A percentile compares a stretch with the other conserved stretches of the same genome.
Conservation (phyloP, 2,888 invertebrate species). For the Diarsia dahlii region DNA sequence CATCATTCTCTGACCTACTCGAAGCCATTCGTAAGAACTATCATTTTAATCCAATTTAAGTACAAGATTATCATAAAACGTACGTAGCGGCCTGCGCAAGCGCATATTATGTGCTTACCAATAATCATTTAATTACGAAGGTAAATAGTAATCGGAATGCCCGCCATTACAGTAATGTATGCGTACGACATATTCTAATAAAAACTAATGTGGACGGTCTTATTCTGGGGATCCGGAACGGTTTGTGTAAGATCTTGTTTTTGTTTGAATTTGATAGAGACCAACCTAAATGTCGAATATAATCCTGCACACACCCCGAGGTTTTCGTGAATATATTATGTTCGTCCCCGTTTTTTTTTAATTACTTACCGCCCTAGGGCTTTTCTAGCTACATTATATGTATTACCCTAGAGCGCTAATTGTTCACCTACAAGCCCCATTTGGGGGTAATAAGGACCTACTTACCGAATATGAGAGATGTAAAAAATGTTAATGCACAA, state of each 20-base stretch:
- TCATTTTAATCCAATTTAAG: slow-evolving; percentile 70
- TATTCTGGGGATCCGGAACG: slow-evolving; percentile 65
- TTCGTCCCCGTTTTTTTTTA: too few species aligned
- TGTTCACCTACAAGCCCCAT: too few species aligned
- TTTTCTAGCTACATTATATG: too few species aligned
- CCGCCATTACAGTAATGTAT: slow-evolving; percentile 76
- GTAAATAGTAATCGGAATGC: slow-evolving; percentile 74
- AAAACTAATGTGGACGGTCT: slow-evolving; percentile 62
- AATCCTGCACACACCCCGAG: not conserved
- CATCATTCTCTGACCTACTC: slow-evolving; percentile 60
- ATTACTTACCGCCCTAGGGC: too few species aligned
- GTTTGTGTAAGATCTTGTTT: not conserved
- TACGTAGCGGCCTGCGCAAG: slow-evolving; percentile 59
- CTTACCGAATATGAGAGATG: too few species aligned
- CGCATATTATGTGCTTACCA: slow-evolving; percentile 75
- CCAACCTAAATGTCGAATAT: not conserved
- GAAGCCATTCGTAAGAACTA: slow-evolving; percentile 66
- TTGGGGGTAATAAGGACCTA: too few species aligned
- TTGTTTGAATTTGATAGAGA: not conserved
- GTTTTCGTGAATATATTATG: too few species aligned
- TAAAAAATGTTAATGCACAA: too few species aligned
- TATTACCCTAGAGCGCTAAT: too few species aligned
- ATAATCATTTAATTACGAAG: slow-evolving; percentile 80
- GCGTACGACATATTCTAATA: slow-evolving; percentile 71
- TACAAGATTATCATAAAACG: slow-evolving; percentile 67